Base-by-base conservation (phyloP, 2,113 vertebrate genomes). In the Condylura cristata region DNA sequence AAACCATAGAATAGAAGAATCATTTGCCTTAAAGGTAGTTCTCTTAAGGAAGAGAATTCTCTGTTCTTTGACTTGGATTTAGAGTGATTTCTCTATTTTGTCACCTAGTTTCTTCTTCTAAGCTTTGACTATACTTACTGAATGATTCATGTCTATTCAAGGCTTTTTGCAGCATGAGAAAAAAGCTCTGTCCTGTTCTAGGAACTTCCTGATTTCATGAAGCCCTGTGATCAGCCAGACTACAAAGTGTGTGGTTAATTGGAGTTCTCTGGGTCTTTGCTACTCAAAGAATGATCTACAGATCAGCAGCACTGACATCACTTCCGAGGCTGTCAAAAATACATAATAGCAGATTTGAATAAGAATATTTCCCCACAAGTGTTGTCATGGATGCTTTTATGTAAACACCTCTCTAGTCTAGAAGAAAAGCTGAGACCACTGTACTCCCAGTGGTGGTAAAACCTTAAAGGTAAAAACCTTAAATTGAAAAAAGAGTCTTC, bases 121-220 rank as follows among this genome's bases (percentile, higher is more conserved):
- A 82, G 8, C 9, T 81, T 72, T 44, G 56, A 39, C 39, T 82
- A 1, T 65, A 60, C 48, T 87, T 74, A 61, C 41, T 70, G 48
- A 86, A 84, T 61, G 48, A 86, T 86, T 66, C 32, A 4, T 82
- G 79, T 78, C 46, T 92, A 48, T 56, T 79, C 60, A 88, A 89
- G 91, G 86, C 28, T 83, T 37, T 93, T 61, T 61, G 18, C 22
- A 83, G 18, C 70, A 32, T 5, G 13, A 56, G 56, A 86, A 41
- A 56, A 86, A 93, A 83, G 37, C 20, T 74, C 48, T 46, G 12
- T 22, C 18, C 8, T 60, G 32, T 68, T 20, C 39, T 41, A 86
- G 74, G 46, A 56, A 56, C 56, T 89, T 37, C 26, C 30, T 56
- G 32, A n/a, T 17, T 68, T 87, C 17, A n/a, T 5, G 61, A 46